These are phyloP conservation scores for Botia kubotai DNA, from an alignment of 2,797 vertebrate genomes.

Conservation along the genomic window DNA sequence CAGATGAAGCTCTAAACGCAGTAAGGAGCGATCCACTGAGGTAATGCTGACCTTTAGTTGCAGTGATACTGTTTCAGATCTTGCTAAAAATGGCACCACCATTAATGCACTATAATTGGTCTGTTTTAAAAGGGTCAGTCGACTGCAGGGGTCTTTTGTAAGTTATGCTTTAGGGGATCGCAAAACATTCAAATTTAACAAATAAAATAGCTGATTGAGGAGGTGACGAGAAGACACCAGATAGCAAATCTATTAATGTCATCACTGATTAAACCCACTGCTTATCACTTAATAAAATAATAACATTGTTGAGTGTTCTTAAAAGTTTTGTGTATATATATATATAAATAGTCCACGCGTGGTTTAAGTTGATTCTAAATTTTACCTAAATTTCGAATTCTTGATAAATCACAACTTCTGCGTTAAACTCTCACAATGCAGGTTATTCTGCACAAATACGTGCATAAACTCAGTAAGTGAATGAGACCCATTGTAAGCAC, in stretches of 20 bases:
- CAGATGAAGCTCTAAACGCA: conserved; percentile 17
- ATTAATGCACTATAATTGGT: conserved; percentile 41
- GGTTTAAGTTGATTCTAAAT: no score
- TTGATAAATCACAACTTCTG: no score
- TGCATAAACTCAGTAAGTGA: background rate
- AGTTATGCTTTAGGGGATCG: conserved; percentile 27
- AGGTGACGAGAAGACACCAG: no score
- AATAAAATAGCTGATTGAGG: background rate
- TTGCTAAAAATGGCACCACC: conserved; percentile 32
- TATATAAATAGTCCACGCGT: no score
- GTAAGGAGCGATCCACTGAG: conserved; percentile 20
- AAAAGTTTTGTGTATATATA: no score
- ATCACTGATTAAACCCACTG: no score
- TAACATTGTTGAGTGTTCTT: no score
- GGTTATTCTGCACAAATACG: background rate
- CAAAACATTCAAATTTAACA: conserved; percentile 31
- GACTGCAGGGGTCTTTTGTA: background rate
- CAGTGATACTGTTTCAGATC: conserved; percentile 15
- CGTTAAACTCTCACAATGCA: no score
- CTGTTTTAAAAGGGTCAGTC: conserved; percentile 38
- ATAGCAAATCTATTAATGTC: no score
- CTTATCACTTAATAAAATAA: no score
- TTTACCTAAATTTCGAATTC: no score
- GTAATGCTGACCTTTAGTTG: conserved; percentile 44
- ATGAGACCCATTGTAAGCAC: background rate